Evolutionary conservation across 2,113 vertebrate genomes (phyloP).

Genomic region (Pteropus alecto): DNA sequence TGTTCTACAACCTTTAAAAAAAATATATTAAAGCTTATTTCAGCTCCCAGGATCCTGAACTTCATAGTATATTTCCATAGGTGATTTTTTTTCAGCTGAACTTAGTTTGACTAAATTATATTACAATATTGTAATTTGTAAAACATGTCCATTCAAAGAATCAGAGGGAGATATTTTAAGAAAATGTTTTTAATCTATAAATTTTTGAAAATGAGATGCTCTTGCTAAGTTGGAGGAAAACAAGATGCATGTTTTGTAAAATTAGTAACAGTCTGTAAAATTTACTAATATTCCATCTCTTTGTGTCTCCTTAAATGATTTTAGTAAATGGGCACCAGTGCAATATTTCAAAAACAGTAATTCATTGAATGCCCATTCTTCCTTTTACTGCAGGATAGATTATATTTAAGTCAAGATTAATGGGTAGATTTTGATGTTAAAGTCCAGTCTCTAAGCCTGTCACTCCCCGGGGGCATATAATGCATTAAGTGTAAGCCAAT

Average conservation of each 20-base stretch:
- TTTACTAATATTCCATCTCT: slow-evolving; percentile 63
- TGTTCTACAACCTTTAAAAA: not conserved
- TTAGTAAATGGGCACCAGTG: slow-evolving; percentile 75
- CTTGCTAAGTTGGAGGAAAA: slow-evolving; percentile 38
- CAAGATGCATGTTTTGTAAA: slow-evolving; percentile 52
- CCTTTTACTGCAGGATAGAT: slow-evolving; percentile 85
- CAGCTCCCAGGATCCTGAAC: slow-evolving; percentile 31
- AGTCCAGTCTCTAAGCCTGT: slow-evolving; percentile 86
- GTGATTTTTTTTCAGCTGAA: slow-evolving; percentile 34
- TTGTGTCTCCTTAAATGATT: slow-evolving; percentile 70
- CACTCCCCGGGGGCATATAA: slow-evolving; percentile 87
- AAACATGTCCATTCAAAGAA: not conserved
- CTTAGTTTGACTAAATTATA: slow-evolving; percentile 51
- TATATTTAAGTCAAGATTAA: slow-evolving; percentile 96
- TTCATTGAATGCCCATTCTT: slow-evolving; percentile 87
- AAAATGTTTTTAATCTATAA: slow-evolving; percentile 38
- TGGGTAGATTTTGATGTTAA: slow-evolving; percentile 89
- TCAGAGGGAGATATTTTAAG: slow-evolving; percentile 14
- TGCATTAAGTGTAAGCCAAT: slow-evolving; percentile 90
- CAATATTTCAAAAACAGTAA: slow-evolving; percentile 85
- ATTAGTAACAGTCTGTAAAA: slow-evolving; percentile 57
- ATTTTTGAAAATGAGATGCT: not conserved
- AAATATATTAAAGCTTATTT: not conserved
- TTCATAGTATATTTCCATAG: slow-evolving; percentile 9
- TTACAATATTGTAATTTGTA: slow-evolving; percentile 26